These are phyloP conservation scores for Eurois occulta DNA, from an alignment of 2,888 invertebrate species.

Conservation along the genomic window DNA sequence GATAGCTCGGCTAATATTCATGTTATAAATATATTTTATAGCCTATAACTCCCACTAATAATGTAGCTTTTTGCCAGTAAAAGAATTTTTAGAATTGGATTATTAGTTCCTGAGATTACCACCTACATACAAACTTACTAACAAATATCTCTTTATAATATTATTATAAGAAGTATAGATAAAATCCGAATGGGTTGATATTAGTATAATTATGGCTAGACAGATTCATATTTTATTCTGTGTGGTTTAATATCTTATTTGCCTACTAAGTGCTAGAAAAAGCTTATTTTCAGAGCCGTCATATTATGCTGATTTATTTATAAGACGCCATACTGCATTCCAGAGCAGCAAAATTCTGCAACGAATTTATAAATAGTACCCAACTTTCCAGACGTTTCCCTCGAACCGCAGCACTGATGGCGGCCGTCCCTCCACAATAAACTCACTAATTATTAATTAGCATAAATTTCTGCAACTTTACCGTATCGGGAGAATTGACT, in stretches of 20 bases:
- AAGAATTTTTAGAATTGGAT: too few species aligned
- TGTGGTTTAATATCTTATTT: not conserved
- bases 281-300: not conserved
- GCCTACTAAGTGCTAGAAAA: too few species aligned
- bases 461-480: constrained; percentile 55
- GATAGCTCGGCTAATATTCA: too few species aligned
- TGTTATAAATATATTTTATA: too few species aligned
- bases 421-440: constrained; percentile 41
- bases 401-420: not conserved
- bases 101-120: too few species aligned
- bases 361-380: constrained; percentile 32
- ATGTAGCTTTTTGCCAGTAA: too few species aligned
- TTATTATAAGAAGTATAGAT: too few species aligned
- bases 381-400: constrained; percentile 26
- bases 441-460: constrained; percentile 58
- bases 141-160: too few species aligned
- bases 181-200: not conserved
- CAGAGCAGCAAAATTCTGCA: not conserved
- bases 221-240: not conserved
- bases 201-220: not conserved
- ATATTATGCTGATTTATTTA: constrained; percentile 23
- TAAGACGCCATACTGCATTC: not conserved
- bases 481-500: constrained; percentile 53
- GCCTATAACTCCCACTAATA: too few species aligned
- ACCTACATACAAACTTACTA: too few species aligned